These are phyloP conservation scores for Hartigia nigra DNA, from an alignment of 2,888 invertebrate species.

Conservation along the genomic window DNA sequence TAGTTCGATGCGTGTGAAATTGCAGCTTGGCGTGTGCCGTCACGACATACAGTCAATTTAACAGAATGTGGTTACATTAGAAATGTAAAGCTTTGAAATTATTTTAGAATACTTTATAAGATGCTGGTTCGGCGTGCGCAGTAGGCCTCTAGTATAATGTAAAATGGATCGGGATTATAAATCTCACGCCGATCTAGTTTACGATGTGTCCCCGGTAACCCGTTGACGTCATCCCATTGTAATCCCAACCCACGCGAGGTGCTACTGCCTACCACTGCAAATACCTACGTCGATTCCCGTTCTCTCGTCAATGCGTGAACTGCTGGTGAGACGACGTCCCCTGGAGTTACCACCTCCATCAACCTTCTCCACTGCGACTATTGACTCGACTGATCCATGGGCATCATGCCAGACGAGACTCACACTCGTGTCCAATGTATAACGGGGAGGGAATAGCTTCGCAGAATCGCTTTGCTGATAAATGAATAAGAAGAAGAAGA, in stretches of 20 bases:
- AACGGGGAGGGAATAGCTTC: not conserved
- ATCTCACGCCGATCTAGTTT: slow-evolving; percentile 47
- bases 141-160: not conserved
- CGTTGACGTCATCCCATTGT: slow-evolving; percentile 37
- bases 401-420: not conserved
- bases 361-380: not conserved
- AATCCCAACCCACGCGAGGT: slow-evolving; percentile 36
- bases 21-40: not conserved
- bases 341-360: not conserved
- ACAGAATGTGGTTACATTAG: not conserved
- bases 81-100: not conserved
- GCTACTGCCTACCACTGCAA: slow-evolving; percentile 20
- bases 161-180: slow-evolving; percentile 41
- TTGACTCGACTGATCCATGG: not conserved
- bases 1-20: slow-evolving; percentile 6
- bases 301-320: not conserved
- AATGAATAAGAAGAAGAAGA: not conserved
- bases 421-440: not conserved
- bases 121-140: not conserved
- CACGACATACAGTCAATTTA: too few relatives aligned
- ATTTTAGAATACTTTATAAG: not conserved
- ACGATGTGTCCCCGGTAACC: slow-evolving; percentile 27
- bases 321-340: not conserved
- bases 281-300: slow-evolving; percentile 19
- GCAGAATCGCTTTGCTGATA: not conserved